Percentiles rank a stretch among this genome's conserved stretches.
Evolutionary conservation across 1,140 invertebrate genomes (phyloP).

Genomic region (Cyphomyrmex costatus): DNA sequence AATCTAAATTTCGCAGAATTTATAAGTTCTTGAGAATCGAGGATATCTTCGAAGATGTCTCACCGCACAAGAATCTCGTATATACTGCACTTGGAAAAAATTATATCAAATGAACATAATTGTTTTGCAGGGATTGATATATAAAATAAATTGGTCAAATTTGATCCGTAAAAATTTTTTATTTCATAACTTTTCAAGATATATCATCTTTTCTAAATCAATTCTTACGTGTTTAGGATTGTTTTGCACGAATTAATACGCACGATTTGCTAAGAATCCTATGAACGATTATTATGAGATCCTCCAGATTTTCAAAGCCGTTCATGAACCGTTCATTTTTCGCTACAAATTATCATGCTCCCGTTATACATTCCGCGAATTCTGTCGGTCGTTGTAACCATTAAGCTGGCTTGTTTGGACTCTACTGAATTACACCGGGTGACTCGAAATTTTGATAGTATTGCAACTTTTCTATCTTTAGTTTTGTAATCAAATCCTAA

Average conservation of each 20-base stretch:
- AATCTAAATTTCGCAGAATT: neutral
- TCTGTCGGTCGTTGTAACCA: constrained; percentile 63
- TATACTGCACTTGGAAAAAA: neutral
- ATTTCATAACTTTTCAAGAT: neutral
- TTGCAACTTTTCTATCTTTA: constrained; percentile 16
- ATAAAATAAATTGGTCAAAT: neutral
- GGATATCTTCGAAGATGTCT: neutral
- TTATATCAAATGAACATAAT: neutral
- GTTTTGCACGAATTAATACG: neutral
- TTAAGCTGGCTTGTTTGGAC: constrained; percentile 63
- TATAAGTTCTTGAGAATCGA: neutral
- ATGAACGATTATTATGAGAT: constrained; percentile 16
- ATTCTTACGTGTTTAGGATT: neutral
- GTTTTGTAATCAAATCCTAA: neutral
- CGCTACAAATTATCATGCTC: constrained; percentile 64
- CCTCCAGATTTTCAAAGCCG: constrained; percentile 19
- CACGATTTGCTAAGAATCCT: neutral
- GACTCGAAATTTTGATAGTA: constrained; percentile 45
- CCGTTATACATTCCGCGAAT: constrained; percentile 77
- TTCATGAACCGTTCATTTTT: constrained; percentile 63
- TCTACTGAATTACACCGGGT: constrained; percentile 51
- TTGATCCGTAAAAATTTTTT: neutral
- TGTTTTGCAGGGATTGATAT: neutral
- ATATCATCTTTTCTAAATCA: neutral
- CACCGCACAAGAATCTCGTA: neutral